A percentile compares a stretch with the other conserved stretches of the same genome.
Evolutionary conservation across 2,113 vertebrate genomes (phyloP).

Genomic region (Hemiscyllium ocellatum): DNA sequence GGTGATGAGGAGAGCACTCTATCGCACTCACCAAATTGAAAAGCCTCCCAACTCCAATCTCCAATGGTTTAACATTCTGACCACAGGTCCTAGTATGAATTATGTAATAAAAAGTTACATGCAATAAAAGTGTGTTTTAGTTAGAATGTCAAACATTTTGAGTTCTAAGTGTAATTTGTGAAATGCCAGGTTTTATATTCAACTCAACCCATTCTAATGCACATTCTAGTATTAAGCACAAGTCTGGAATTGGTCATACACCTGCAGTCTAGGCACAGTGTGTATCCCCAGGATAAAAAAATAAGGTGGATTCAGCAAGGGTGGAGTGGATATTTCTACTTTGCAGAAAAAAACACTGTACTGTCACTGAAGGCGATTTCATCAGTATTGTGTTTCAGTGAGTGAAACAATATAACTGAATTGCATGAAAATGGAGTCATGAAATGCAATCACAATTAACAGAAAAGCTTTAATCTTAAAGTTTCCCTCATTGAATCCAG

Average conservation of each 20-base stretch:
- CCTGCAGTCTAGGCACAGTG: background rate
- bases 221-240: background rate
- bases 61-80: background rate
- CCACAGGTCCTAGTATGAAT: background rate
- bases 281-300: background rate
- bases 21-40: background rate
- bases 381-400: background rate
- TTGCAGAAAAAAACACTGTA: background rate
- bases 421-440: background rate
- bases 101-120: background rate
- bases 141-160: background rate
- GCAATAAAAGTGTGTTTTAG: background rate
- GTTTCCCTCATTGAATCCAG: background rate
- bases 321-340: background rate
- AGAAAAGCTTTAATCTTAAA: background rate
- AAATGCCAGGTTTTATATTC: background rate
- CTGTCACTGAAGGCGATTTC: background rate
- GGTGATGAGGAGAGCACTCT: too few species aligned
- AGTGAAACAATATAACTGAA: background rate
- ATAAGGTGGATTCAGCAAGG: background rate
- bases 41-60: background rate
- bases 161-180: background rate
- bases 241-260: background rate
- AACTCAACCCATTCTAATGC: background rate
- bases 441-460: background rate